phyloP scores from a whole-genome alignment of 2,888 invertebrate genomes.

The Cephus rjabovi region DNA sequence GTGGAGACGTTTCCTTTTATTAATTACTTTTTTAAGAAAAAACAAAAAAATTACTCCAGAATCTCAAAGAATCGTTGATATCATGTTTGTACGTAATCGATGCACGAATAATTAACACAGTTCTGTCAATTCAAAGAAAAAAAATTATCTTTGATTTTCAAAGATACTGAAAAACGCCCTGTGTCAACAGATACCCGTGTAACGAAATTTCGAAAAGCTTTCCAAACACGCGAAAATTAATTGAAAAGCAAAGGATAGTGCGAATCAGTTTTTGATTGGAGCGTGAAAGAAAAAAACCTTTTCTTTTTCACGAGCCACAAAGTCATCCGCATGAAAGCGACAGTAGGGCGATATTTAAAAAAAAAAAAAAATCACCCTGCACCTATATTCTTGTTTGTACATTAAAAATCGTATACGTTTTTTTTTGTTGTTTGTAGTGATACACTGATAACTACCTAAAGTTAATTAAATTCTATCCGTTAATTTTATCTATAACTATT shows the following conservation, averaged over 20 bases:
- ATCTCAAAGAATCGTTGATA: not conserved
- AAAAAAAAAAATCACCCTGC: constrained; percentile 6
- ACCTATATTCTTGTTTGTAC: constrained; percentile 55
- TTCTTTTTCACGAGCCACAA: not conserved
- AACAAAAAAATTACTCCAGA: not conserved
- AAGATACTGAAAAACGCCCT: not conserved
- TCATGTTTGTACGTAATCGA: not conserved
- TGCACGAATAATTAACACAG: not conserved
- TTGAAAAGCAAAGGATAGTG: not conserved
- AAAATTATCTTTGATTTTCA: not conserved
- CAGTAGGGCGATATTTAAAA: not conserved
- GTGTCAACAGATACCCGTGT: not conserved
- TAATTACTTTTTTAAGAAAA: not conserved
- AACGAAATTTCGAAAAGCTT: not conserved
- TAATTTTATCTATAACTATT: constrained; percentile 39
- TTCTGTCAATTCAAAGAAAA: not conserved
- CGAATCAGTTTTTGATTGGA: not conserved
- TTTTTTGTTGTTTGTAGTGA: constrained; percentile 46
- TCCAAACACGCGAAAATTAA: not conserved
- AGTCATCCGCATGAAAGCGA: not conserved
- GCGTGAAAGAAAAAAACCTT: not conserved
- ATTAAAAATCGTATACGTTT: constrained; percentile 66
- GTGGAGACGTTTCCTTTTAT: not conserved
- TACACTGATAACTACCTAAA: constrained; percentile 64
- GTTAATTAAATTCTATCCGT: constrained; percentile 36